Conservation (phyloP, 2,113 vertebrate species). For the Cranoglanis bouderius region DNA sequence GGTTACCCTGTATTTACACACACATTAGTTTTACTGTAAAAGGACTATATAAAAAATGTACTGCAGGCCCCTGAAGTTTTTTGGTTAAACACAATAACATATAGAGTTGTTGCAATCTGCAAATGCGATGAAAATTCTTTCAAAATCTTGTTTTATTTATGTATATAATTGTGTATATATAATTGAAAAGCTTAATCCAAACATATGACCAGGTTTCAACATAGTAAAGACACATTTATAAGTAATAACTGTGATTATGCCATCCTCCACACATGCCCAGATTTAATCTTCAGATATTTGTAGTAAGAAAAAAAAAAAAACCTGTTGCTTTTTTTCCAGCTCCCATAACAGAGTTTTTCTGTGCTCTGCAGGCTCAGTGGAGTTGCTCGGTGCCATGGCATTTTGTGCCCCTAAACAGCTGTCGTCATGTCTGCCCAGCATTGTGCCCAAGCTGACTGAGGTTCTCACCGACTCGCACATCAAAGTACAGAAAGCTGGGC, state of each 20-base stretch:
- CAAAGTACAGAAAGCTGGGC: conserved; percentile 97
- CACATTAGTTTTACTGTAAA: too few relatives aligned
- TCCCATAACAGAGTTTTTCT: neutral
- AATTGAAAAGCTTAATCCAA: neutral
- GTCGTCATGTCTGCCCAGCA: conserved; percentile 95
- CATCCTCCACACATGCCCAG: neutral
- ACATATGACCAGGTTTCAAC: neutral
- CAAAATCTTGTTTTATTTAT: neutral
- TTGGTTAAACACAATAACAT: too few relatives aligned
- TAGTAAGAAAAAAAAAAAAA: neutral
- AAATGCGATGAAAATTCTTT: neutral
- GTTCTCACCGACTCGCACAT: conserved; percentile 97
- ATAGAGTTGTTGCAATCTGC: too few relatives aligned
- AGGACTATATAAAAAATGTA: too few relatives aligned
- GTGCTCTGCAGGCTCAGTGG: conserved; percentile 84
- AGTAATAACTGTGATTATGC: neutral
- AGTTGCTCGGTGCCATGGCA: conserved; percentile 95
- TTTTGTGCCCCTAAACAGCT: conserved; percentile 97
- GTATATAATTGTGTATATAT: neutral
- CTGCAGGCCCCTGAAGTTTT: too few relatives aligned
- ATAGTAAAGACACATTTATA: neutral
- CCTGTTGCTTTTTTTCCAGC: neutral
- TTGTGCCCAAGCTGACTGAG: conserved; percentile 96
- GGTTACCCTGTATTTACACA: too few relatives aligned
- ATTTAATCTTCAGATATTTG: neutral